A percentile compares a stretch with the other conserved stretches of the same genome.
phyloP scores from a whole-genome alignment of 2,113 vertebrate genomes.

The Protobothrops mucrosquamatus region DNA sequence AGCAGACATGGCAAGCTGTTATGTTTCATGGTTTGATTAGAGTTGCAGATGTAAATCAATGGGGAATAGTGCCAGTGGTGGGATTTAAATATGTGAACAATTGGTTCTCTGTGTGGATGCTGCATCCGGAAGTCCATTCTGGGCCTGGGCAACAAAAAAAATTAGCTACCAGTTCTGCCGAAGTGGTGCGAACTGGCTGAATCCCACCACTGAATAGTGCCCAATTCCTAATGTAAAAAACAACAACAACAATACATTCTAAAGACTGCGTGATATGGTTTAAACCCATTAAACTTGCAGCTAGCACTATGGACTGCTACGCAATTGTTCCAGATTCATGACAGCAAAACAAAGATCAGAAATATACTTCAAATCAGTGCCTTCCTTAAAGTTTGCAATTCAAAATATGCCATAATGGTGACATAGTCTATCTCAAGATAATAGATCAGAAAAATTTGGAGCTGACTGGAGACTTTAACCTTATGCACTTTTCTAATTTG shows the following conservation, averaged over 20 bases:
- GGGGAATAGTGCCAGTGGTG: constrained; percentile 49
- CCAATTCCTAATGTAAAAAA: constrained; percentile 58
- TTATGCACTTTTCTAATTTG: not conserved
- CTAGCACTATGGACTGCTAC: constrained; percentile 20
- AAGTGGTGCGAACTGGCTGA: too few species aligned
- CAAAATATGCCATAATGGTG: constrained; percentile 46
- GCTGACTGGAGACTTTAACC: not conserved
- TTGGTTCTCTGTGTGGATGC: too few species aligned
- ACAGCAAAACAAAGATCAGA: constrained; percentile 58
- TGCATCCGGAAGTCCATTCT: too few species aligned
- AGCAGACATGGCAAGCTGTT: constrained; percentile 64
- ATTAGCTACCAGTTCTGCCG: too few species aligned
- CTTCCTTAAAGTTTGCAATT: constrained; percentile 50
- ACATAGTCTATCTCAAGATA: constrained; percentile 45
- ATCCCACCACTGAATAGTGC: constrained; percentile 30
- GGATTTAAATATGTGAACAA: too few species aligned
- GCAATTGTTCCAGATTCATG: constrained; percentile 58
- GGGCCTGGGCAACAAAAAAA: too few species aligned
- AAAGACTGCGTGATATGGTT: constrained; percentile 37
- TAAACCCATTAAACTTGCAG: constrained; percentile 44
- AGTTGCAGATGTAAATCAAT: constrained; percentile 65
- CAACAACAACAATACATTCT: not conserved
- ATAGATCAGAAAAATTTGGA: not conserved
- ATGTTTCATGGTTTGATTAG: constrained; percentile 62
- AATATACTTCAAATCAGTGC: constrained; percentile 58